Conservation (phyloP, 2,113 vertebrate species). For the Protobothrops mucrosquamatus region DNA sequence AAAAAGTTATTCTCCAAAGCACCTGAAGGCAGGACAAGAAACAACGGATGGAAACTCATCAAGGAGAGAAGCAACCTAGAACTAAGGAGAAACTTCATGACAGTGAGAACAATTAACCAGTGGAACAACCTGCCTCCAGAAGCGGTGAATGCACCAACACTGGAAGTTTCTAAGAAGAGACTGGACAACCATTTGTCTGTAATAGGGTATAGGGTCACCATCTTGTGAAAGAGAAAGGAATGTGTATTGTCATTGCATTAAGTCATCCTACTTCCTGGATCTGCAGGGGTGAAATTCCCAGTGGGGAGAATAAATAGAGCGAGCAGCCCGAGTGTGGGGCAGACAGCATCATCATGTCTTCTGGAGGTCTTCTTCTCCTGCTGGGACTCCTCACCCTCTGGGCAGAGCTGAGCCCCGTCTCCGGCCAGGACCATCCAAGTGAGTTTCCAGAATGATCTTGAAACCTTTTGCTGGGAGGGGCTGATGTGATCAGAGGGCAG, state of each 20-base stretch:
- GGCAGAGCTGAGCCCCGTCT: not conserved
- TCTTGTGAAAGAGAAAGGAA: not conserved
- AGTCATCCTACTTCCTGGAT: not conserved
- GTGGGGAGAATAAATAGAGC: not conserved
- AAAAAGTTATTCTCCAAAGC: no score
- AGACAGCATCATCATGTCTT: not conserved
- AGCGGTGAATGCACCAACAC: no score
- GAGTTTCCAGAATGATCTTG: not conserved
- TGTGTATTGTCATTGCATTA: rapidly evolving
- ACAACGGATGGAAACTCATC: no score
- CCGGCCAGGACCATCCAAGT: not conserved
- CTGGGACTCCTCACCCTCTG: not conserved
- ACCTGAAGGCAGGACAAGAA: no score
- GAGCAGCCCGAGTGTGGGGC: not conserved
- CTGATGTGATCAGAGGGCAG: not conserved
- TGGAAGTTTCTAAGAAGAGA: no score
- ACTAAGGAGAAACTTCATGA: no score
- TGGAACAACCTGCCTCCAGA: no score
- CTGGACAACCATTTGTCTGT: no score
- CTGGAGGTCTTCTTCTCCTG: not conserved
- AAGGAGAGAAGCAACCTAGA: no score
- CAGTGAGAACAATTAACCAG: no score
- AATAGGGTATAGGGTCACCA: not conserved
- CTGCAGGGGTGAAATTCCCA: not conserved
- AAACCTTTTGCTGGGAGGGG: not conserved